Evolutionary conservation across 2,888 invertebrate species (phyloP).

Genomic region (Nomada goodeniana): DNA sequence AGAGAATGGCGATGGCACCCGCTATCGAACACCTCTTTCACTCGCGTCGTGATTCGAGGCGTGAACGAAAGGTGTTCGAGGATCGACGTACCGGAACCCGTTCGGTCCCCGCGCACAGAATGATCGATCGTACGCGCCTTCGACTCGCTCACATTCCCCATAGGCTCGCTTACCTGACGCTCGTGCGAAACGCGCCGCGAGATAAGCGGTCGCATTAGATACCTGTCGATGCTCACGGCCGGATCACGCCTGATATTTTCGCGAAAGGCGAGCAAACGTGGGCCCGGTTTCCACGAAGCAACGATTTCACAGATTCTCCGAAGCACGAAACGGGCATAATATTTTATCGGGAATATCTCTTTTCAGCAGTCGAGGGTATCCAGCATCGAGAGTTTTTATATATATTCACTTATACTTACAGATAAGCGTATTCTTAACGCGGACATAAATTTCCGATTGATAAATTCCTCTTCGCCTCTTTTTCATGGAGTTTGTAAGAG

Average conservation of each 20-base stretch:
- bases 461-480: too few relatives aligned
- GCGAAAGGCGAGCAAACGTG: constrained; percentile 1
- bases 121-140: constrained; percentile 49
- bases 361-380: background rate
- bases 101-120: constrained; percentile 31
- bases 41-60: constrained; percentile 41
- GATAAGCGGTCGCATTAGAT: constrained; percentile 26
- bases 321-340: too few relatives aligned
- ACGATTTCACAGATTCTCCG: too few relatives aligned
- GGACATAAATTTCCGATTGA: too few relatives aligned
- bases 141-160: constrained; percentile 8
- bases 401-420: too few relatives aligned
- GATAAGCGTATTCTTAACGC: too few relatives aligned
- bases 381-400: too few relatives aligned
- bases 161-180: constrained; percentile 22
- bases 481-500: too few relatives aligned
- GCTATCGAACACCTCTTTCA: constrained; percentile 36
- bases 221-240: constrained; percentile 19
- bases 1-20: constrained; percentile 9
- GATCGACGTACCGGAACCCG: constrained; percentile 52
- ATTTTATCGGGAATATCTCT: background rate
- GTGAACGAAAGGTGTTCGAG: constrained; percentile 52
- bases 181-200: constrained; percentile 23
- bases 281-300: background rate
- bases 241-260: background rate